Percentiles rank a stretch among this genome's conserved stretches.
phyloP scores from a whole-genome alignment of 2,797 vertebrate species.

The Heliangelus exortis region DNA sequence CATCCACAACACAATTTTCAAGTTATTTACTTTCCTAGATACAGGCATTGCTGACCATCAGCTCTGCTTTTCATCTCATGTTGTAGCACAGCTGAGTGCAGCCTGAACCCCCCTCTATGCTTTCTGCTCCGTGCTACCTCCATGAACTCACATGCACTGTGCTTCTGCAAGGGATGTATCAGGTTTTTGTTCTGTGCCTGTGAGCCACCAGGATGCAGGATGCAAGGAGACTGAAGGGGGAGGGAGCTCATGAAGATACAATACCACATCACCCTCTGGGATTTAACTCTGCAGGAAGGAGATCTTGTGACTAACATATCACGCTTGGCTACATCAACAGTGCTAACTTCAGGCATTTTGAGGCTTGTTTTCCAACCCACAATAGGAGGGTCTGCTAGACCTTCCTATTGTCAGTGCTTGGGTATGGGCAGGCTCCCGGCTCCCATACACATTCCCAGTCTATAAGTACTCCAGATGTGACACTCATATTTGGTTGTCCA shows the following conservation, averaged over 20 bases:
- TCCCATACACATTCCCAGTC: rapidly evolving
- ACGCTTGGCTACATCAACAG: rapidly evolving
- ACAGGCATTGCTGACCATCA: background rate
- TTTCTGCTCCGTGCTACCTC: background rate
- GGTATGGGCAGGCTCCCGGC: background rate
- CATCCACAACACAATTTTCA: background rate
- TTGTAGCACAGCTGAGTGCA: rapidly evolving
- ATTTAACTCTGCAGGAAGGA: background rate
- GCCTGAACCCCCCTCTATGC: background rate
- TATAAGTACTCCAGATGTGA: background rate
- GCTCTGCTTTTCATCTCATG: background rate
- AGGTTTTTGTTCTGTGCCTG: background rate
- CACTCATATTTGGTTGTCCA: background rate
- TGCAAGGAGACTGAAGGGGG: background rate
- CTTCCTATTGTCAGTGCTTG: background rate
- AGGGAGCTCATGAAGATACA: background rate
- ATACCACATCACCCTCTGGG: rapidly evolving
- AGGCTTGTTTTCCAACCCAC: background rate
- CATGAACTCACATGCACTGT: background rate
- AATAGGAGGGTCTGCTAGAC: background rate
- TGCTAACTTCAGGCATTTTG: background rate
- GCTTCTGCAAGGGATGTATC: background rate
- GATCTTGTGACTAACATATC: background rate
- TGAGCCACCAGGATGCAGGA: background rate
- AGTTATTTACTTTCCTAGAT: background rate